Evolutionary conservation across 2,797 vertebrate species (phyloP).

Genomic region (Coranthus polyacanthus): DNA sequence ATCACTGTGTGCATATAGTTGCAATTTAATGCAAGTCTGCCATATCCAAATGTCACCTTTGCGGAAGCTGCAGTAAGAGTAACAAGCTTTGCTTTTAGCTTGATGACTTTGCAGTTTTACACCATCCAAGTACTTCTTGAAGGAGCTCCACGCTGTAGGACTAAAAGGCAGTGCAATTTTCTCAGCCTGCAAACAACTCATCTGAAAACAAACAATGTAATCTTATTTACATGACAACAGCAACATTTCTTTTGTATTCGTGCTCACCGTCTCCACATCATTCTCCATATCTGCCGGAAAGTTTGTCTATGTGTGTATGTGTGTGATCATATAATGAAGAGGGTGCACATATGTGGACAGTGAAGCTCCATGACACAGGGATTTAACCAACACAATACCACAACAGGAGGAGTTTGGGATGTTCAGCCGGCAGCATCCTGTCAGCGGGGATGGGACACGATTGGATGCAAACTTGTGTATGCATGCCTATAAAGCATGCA

Average conservation of each 20-base stretch:
- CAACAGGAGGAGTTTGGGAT: neutral
- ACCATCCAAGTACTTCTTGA: neutral
- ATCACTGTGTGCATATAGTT: neutral
- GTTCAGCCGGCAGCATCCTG: conserved; percentile 13
- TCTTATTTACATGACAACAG: neutral
- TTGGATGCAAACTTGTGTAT: conserved; percentile 21
- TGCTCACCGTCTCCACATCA: neutral
- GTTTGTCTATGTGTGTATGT: too few species aligned
- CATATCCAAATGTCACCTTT: conserved; percentile 22
- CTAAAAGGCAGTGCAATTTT: too few species aligned
- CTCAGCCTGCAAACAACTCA: neutral
- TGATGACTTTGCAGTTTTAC: conserved; percentile 24
- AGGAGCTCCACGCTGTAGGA: neutral
- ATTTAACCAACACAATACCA: too few species aligned
- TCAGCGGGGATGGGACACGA: conserved; percentile 3
- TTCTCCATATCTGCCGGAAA: too few species aligned
- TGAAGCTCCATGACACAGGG: too few species aligned
- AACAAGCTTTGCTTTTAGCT: conserved; percentile 20
- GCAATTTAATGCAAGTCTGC: conserved; percentile 3
- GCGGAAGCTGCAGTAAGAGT: conserved; percentile 6
- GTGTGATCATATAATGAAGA: too few species aligned
- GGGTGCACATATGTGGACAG: too few species aligned
- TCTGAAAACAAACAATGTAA: conserved; percentile 1
- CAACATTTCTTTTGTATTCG: neutral
- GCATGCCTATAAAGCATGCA: conserved; percentile 25